A percentile compares a stretch with the other conserved stretches of the same genome.
Evolutionary conservation across 1,140 invertebrate genomes (phyloP).

Genomic region (Thrips palmi): DNA sequence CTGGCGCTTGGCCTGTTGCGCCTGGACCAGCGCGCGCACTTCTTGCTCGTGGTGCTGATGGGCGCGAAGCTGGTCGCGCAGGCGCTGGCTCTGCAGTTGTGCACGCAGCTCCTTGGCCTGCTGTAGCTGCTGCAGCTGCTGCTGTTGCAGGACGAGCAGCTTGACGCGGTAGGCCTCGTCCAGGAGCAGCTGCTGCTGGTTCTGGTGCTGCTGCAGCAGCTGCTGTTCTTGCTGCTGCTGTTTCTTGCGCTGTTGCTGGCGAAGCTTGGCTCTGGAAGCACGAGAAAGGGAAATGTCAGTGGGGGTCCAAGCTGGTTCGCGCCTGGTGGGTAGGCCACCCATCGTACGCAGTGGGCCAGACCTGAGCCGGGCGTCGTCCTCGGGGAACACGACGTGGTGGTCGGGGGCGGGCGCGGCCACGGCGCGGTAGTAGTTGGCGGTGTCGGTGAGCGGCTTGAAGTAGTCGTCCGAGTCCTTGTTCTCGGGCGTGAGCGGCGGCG

Average conservation of each 20-base stretch:
- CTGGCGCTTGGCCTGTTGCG: not conserved
- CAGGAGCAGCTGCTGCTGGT: not conserved
- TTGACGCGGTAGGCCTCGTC: not conserved
- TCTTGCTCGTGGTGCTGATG: not conserved
- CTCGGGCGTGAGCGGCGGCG: too few relatives aligned
- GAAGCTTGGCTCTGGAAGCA: too few relatives aligned
- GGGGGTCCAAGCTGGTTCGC: too few relatives aligned
- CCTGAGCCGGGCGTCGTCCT: not conserved
- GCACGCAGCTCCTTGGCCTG: not conserved
- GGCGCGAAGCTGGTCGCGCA: not conserved
- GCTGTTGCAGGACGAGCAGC: not conserved
- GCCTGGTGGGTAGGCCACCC: not conserved
- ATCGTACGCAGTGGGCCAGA: not conserved
- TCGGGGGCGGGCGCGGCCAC: not conserved
- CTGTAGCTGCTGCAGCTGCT: too few relatives aligned
- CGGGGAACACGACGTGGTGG: not conserved
- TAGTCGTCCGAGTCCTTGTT: too few relatives aligned
- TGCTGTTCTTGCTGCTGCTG: conserved; percentile 5
- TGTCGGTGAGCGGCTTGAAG: conserved; percentile 1
- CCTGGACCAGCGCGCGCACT: not conserved
- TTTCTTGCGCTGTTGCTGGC: conserved; percentile 5
- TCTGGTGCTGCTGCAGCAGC: conserved; percentile 3
- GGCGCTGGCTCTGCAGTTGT: not conserved
- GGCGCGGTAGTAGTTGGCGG: not conserved
- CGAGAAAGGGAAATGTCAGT: too few relatives aligned